Base-by-base conservation (phyloP, 2,888 invertebrate genomes). In the Pomacea canaliculata region DNA sequence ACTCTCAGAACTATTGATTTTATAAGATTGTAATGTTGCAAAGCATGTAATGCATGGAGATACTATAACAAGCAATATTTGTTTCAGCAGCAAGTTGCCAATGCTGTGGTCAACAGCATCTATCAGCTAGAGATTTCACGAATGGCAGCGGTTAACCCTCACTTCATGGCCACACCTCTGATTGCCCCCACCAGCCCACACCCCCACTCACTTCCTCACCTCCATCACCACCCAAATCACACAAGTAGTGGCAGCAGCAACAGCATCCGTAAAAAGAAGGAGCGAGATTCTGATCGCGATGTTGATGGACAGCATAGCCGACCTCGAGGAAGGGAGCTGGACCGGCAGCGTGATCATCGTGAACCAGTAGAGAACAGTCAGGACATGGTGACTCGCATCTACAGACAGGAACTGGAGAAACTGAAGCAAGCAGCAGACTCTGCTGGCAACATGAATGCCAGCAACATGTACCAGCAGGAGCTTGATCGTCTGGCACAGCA, bases 391-490 rank as follows among this genome's bases (percentile, higher is more conserved):
- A 84, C 88, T 13, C 79, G 90, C 68, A 91, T 90, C 76, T 90
- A 91, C 81, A 83, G 86, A 12, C 89, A 89, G 76, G 97, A 98
- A 90, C 92, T 98, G 81, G 95, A 96, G 78, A 98, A 98, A 90
- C 93, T 99, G 76, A 97, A 97, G 94, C 96, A 85, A 62, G 87
- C 88, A 49, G 90, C 90, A 0, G 88, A 90, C 75, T 85, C 84
- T 76, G 88, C 87, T 27, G 90, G 90, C 48, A 90, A 90, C 79
- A 81, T 89, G 49, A 89, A 90, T 56, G 90, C 90, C 69, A 86
- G 87, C 77, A 96, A 97, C 88, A 95, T 97, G 49, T 97, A 97
- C 92, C 97, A 97, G 90, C 94, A 97, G 81, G 98, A 98, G 91
- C 93, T 98, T 81, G 95, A 96, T 87, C 96, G 97, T 91, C 92